These are phyloP conservation scores for Yponomeuta cagnagella DNA, from an alignment of 2,888 invertebrate genomes.

Conservation along the genomic window DNA sequence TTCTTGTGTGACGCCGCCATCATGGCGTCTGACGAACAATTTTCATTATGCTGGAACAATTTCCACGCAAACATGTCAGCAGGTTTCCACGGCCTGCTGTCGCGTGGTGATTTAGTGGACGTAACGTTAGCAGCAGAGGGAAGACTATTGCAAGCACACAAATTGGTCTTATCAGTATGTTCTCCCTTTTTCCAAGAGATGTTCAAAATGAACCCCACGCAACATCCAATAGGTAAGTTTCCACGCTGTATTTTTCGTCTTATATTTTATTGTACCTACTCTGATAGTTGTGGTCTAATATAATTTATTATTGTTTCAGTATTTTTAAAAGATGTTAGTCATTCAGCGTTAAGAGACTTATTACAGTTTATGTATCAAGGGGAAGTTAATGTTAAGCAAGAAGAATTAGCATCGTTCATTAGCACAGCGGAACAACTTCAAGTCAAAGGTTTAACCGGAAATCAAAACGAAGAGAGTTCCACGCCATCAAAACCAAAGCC, in stretches of 20 bases:
- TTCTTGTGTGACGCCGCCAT: slow-evolving; percentile 64
- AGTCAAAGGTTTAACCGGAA: slow-evolving; percentile 82
- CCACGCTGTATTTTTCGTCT: neutral
- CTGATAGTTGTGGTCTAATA: slow-evolving; percentile 17
- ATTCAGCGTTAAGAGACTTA: slow-evolving; percentile 80
- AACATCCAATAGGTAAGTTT: slow-evolving; percentile 79
- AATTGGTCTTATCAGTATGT: slow-evolving; percentile 82
- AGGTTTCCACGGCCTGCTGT: slow-evolving; percentile 82
- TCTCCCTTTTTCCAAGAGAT: slow-evolving; percentile 84
- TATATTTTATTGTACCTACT: neutral
- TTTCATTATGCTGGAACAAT: slow-evolving; percentile 85
- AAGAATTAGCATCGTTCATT: slow-evolving; percentile 82
- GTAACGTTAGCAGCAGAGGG: slow-evolving; percentile 83
- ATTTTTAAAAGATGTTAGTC: slow-evolving; percentile 82
- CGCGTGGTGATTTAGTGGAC: slow-evolving; percentile 81
- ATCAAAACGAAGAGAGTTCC: slow-evolving; percentile 77
- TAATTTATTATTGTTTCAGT: slow-evolving; percentile 64
- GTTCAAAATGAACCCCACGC: slow-evolving; percentile 82
- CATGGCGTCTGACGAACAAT: slow-evolving; percentile 84
- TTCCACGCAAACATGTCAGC: slow-evolving; percentile 83
- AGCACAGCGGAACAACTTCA: slow-evolving; percentile 83
- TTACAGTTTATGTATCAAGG: slow-evolving; percentile 84
- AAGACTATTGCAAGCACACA: slow-evolving; percentile 82
- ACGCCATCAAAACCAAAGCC: slow-evolving; percentile 76
- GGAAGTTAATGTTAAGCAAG: slow-evolving; percentile 83